Conservation (phyloP, 2,888 invertebrate species). For the Kryphioiulus occultus region DNA sequence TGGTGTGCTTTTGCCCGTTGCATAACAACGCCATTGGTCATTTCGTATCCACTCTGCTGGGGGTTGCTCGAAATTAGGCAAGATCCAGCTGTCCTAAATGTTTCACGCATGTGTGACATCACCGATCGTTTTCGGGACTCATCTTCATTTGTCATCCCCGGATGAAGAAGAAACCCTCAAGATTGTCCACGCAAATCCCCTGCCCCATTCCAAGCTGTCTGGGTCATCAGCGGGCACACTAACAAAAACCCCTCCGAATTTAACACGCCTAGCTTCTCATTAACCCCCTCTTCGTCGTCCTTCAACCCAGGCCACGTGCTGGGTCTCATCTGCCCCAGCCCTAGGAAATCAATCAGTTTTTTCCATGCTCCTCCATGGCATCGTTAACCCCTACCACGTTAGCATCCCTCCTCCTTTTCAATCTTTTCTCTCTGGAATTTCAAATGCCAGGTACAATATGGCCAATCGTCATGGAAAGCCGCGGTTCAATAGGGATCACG, state of each 20-base stretch:
- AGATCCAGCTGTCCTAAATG: not conserved
- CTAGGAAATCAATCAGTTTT: not conserved
- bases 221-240: not conserved
- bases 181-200: not conserved
- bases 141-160: slow-evolving; percentile 5
- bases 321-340: not conserved
- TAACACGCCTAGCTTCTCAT: too few species aligned
- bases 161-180: not conserved
- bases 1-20: not conserved
- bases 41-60: not conserved
- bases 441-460: not conserved
- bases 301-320: slow-evolving; percentile 5
- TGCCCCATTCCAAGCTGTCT: not conserved
- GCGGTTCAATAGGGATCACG: not conserved
- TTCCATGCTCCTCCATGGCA: not conserved
- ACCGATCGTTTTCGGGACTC: not conserved
- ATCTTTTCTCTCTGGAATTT: not conserved
- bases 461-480: not conserved
- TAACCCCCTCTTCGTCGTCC: not conserved
- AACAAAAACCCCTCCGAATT: not conserved
- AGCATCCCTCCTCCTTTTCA: not conserved
- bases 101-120: slow-evolving; percentile 5
- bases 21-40: not conserved
- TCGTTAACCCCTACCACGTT: not conserved
- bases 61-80: not conserved